phyloP scores from a whole-genome alignment of 1,140 invertebrate genomes.

The Eciton burchellii region DNA sequence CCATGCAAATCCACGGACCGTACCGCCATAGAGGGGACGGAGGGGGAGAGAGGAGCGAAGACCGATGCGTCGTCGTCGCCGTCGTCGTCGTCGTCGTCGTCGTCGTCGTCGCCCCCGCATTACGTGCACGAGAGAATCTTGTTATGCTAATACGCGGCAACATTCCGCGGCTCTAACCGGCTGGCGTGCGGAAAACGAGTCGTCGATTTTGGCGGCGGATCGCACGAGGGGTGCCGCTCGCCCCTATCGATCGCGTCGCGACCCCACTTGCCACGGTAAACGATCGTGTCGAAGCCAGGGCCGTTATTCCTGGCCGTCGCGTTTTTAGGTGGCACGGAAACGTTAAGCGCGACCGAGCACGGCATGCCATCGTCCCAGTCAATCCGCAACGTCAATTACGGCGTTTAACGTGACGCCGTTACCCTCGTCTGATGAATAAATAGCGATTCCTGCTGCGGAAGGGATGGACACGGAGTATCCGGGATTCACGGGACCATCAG shows the following conservation, averaged over 20 bases:
- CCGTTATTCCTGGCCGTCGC: neutral
- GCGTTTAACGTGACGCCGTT: too few species aligned
- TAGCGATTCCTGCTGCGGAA: neutral
- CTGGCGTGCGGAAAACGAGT: conserved; percentile 61
- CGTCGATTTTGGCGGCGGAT: conserved; percentile 50
- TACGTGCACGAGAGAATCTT: conserved; percentile 71
- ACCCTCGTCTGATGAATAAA: too few species aligned
- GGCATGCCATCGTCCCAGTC: too few species aligned
- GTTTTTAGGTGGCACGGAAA: neutral
- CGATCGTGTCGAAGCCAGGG: neutral
- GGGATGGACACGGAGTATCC: too few species aligned
- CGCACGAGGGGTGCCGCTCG: conserved; percentile 35
- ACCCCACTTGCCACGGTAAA: conserved; percentile 40
- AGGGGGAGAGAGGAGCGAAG: neutral
- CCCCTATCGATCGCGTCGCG: conserved; percentile 39
- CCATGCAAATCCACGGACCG: conserved; percentile 69
- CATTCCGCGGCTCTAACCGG: conserved; percentile 57
- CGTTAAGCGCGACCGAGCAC: neutral
- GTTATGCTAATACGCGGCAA: conserved; percentile 72
- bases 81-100: conserved; percentile 33
- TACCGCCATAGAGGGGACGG: neutral
- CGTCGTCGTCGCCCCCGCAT: conserved; percentile 31
- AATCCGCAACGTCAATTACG: too few species aligned
- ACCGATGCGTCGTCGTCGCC: conserved; percentile 25
- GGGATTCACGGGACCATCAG: neutral